Evolutionary conservation across 1,140 invertebrate genomes (phyloP).

Genomic region (Tetraneura akinire): DNA sequence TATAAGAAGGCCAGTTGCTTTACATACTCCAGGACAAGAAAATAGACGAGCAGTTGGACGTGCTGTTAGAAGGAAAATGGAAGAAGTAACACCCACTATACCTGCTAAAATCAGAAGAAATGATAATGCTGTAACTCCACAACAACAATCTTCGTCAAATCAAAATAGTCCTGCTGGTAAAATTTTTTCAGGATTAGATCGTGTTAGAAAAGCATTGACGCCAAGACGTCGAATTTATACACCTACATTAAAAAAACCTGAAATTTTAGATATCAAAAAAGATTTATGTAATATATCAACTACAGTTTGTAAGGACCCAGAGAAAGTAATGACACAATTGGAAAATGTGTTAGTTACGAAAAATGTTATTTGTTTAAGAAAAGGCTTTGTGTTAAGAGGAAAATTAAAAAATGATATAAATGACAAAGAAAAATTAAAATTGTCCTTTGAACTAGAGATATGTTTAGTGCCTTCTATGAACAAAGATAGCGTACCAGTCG

Average conservation of each 20-base stretch:
- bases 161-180: conserved; percentile 40
- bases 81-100: conserved; percentile 34
- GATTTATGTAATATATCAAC: conserved; percentile 74
- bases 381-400: conserved; percentile 68
- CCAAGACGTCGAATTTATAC: conserved; percentile 18
- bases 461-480: conserved; percentile 64
- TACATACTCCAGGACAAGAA: conserved; percentile 6
- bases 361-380: conserved; percentile 70
- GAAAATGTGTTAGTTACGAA: conserved; percentile 67
- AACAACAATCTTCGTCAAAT: conserved; percentile 13
- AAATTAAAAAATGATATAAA: conserved; percentile 58
- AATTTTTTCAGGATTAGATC: conserved; percentile 31
- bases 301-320: conserved; percentile 68
- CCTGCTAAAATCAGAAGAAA: conserved; percentile 43
- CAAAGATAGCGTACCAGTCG: conserved; percentile 57
- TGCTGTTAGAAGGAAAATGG: conserved; percentile 26
- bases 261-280: conserved; percentile 58
- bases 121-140: neutral
- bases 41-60: conserved; percentile 35
- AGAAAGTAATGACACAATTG: conserved; percentile 67
- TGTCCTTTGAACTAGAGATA: conserved; percentile 81
- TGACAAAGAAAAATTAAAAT: conserved; percentile 55
- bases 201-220: conserved; percentile 38
- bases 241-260: conserved; percentile 17
- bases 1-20: neutral